phyloP scores from a whole-genome alignment of 2,797 vertebrate species.

The Brachymystax lenok region DNA sequence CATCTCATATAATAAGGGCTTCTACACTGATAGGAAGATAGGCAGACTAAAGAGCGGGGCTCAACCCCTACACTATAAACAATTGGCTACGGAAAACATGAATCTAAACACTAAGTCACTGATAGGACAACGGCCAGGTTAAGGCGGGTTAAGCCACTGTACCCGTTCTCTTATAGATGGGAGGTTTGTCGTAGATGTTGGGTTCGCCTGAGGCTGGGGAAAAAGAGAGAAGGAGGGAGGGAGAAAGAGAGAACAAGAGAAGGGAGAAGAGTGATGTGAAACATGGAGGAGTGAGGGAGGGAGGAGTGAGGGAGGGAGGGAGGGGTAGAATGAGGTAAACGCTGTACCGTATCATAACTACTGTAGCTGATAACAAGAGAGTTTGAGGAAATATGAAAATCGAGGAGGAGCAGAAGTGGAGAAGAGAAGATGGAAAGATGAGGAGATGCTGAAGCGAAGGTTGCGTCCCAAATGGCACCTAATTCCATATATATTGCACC shows the following conservation, averaged over 20 bases:
- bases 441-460: neutral
- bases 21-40: neutral
- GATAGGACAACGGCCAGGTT: constrained; percentile 66
- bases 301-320: neutral
- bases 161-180: constrained; percentile 98
- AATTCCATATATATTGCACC: neutral
- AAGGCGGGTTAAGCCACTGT: constrained; percentile 73
- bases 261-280: neutral
- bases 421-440: constrained; percentile 6
- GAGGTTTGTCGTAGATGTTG: constrained; percentile 98
- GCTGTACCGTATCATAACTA: neutral
- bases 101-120: constrained; percentile 58
- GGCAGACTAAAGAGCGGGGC: constrained; percentile 14
- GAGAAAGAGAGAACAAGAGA: neutral
- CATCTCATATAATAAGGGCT: neutral
- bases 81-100: constrained; percentile 48
- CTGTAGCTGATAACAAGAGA: neutral
- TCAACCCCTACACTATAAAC: neutral
- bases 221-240: constrained; percentile 70
- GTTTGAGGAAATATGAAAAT: neutral
- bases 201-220: constrained; percentile 90
- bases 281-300: neutral
- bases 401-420: constrained; percentile 20
- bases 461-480: neutral
- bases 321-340: constrained; percentile 37